Conservation (phyloP, 2,888 invertebrate species). For the Drosophila pseudotakahashii region DNA sequence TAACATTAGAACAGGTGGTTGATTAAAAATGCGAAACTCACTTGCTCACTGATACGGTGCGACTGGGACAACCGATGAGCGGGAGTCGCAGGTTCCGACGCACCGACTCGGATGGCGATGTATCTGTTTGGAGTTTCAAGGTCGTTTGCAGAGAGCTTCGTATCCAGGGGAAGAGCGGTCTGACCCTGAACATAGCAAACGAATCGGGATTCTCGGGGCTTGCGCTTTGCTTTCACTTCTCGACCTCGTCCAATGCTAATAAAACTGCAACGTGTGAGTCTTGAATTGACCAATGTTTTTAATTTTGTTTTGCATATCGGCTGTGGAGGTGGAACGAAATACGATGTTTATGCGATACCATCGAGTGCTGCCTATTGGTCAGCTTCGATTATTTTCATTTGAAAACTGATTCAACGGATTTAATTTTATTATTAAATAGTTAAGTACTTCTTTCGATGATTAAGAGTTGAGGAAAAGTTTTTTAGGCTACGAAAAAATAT, state of each 20-base stretch:
- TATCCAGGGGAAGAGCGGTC: constrained; percentile 60
- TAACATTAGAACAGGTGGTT: background rate
- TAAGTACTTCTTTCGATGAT: background rate
- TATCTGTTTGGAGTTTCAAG: constrained; percentile 17
- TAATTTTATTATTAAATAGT: background rate
- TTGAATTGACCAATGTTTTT: constrained; percentile 23
- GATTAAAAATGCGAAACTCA: background rate
- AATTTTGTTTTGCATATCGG: constrained; percentile 39
- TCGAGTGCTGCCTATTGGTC: background rate
- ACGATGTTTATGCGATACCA: background rate
- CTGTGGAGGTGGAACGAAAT: constrained; percentile 1
- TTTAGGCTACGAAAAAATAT: too few species aligned
- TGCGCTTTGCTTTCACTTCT: constrained; percentile 17
- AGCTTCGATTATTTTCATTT: background rate
- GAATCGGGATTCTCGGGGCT: constrained; percentile 3
- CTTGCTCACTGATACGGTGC: constrained; percentile 11
- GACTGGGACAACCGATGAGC: constrained; percentile 9
- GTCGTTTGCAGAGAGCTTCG: constrained; percentile 44
- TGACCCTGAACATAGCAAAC: constrained; percentile 71
- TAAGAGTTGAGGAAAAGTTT: too few species aligned
- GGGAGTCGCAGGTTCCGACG: constrained; percentile 2
- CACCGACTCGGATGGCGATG: constrained; percentile 5
- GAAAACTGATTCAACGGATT: background rate
- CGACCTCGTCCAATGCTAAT: constrained; percentile 6
- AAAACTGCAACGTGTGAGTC: constrained; percentile 48